Conservation (phyloP, 2,797 vertebrate species). For the Microctenopoma lineatum region DNA sequence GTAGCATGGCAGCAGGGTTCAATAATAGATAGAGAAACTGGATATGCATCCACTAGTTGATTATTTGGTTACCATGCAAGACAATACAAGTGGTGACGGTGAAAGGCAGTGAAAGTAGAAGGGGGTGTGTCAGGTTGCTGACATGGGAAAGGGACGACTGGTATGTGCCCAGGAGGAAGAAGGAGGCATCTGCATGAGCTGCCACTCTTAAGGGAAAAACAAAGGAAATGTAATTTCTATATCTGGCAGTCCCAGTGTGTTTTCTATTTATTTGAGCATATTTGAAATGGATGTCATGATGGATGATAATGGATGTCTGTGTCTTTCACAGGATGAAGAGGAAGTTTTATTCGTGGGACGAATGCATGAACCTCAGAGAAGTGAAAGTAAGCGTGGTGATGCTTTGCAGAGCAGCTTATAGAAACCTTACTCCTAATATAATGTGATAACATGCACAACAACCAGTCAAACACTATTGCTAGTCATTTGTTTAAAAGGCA, state of each 20-base stretch:
- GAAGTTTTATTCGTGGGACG: slow-evolving; percentile 99
- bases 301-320: slow-evolving; percentile 2
- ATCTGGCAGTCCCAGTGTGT: not conserved
- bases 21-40: slow-evolving; percentile 81
- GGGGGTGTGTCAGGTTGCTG: slow-evolving; percentile 68
- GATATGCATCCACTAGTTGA: slow-evolving; percentile 65
- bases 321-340: slow-evolving; percentile 92
- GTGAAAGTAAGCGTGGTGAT: slow-evolving; percentile 89
- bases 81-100: slow-evolving; percentile 75
- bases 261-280: not conserved
- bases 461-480: not conserved
- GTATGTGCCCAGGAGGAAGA: slow-evolving; percentile 31
- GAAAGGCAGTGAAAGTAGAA: slow-evolving; percentile 84
- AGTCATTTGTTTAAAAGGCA: not conserved
- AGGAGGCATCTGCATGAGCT: slow-evolving; percentile 39
- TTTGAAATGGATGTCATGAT: too few species aligned
- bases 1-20: slow-evolving; percentile 60
- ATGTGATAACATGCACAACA: not conserved
- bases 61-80: slow-evolving; percentile 82
- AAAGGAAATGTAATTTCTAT: not conserved
- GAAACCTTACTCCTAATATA: not conserved
- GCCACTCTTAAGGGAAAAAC: slow-evolving; percentile 23
- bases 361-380: slow-evolving; percentile 98
- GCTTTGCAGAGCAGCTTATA: not conserved
- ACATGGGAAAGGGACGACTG: slow-evolving; percentile 45